A percentile compares a stretch with the other conserved stretches of the same genome.
Evolutionary conservation across 2,797 vertebrate species (phyloP).

Genomic region (Hydrophis major): DNA sequence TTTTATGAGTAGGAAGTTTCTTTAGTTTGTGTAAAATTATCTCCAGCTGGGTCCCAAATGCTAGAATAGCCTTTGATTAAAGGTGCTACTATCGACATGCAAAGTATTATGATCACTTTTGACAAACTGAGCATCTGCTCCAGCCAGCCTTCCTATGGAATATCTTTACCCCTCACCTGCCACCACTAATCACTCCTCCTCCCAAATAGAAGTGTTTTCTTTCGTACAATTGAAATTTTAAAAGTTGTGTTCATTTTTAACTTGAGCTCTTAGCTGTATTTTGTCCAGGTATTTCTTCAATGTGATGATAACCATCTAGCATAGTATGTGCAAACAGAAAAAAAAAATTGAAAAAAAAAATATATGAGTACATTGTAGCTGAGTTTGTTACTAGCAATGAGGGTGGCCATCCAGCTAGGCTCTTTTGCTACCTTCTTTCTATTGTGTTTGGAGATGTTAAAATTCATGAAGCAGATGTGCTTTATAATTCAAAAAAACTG

Average conservation of each 20-base stretch:
- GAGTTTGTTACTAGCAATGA: neutral
- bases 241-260: constrained; percentile 60
- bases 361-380: constrained; percentile 5
- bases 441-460: constrained; percentile 53
- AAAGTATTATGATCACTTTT: constrained; percentile 35
- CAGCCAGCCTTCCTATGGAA: constrained; percentile 15
- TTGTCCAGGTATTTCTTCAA: constrained; percentile 63
- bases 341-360: neutral
- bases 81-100: constrained; percentile 52
- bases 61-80: constrained; percentile 18
- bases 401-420: constrained; percentile 28
- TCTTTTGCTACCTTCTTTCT: constrained; percentile 44
- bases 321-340: constrained; percentile 62
- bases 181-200: constrained; percentile 11
- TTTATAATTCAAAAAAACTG: constrained; percentile 54
- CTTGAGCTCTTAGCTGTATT: constrained; percentile 61
- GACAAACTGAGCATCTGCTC: constrained; percentile 22
- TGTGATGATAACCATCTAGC: constrained; percentile 64
- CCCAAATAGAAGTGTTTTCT: constrained; percentile 47
- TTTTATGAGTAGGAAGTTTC: neutral
- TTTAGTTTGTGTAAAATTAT: neutral
- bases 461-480: constrained; percentile 22
- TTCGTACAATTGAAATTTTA: constrained; percentile 5
- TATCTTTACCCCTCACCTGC: neutral
- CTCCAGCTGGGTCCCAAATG: neutral